Base-by-base conservation (phyloP, 2,113 vertebrate species). In the Ophthalmolycus amberensis region DNA sequence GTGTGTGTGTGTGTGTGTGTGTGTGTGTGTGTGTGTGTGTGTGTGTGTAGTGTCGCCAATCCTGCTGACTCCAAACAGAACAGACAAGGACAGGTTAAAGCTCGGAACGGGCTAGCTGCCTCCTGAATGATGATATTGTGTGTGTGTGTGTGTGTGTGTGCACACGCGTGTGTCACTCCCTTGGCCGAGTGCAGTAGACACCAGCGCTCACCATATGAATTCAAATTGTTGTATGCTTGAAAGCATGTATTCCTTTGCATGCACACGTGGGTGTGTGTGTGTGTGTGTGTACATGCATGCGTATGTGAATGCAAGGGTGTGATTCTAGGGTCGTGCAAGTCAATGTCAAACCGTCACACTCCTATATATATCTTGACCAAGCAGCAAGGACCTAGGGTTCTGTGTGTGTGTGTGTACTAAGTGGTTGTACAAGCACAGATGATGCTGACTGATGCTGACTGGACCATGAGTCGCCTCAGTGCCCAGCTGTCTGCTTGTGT, bases 41-140 rank as follows among this genome's bases (percentile, higher is more conserved):
- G 64, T 29, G 27, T 37, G n/a, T 9, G 8, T 3, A 5, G 40
- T 69, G 64, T 40, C 15, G 14, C 75, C 50, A 85, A 75, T 86
- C 84, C 76, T 85, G 83, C 88, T 88, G 89, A 92, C 86, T 87
- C 78, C 70, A 73, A 89, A 83, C 67, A 87, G 87, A 85, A 78
- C 29, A 90, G 78, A 89, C 83, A 90, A 91, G 91, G 90, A 90
- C 87, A 90, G 79, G 83, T 79, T 92, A 85, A 83, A 84, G 79
- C 82, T 83, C 6, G 22, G 84, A 70, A 87, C 86, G 77, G 80
- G 46, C 82, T 82, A 32, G 80, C 77, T 72, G 80, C 82, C 77
- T 87, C 75, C 65, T 90, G 90, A 90, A 91, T 93, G 86, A 87
- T 89, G 89, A 90, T 88, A 81, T 71, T 66, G 64, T 14, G 60